Percentiles rank a stretch among this genome's conserved stretches.
Conservation (phyloP, 2,888 invertebrate genomes). For the Euspilapteryx auroguttella region DNA sequence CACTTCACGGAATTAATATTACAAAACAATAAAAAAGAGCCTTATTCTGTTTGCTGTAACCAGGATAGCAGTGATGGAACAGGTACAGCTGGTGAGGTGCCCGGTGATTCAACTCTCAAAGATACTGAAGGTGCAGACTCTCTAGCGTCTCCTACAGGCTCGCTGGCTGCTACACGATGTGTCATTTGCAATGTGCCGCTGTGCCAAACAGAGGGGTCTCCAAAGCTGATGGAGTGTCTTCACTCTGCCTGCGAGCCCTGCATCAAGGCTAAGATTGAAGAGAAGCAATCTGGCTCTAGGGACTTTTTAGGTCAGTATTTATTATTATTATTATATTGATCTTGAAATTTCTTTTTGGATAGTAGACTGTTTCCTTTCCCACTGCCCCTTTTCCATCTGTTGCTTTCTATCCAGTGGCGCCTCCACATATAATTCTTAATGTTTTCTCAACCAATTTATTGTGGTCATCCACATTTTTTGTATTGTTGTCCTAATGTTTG, state of each 20-base stretch:
- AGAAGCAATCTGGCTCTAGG: conserved; percentile 28
- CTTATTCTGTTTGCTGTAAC: no score
- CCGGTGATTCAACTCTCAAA: no score
- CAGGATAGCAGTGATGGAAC: no score
- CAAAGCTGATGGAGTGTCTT: conserved; percentile 85
- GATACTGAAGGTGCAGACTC: conserved; percentile 32
- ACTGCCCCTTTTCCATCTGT: no score
- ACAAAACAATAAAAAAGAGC: no score
- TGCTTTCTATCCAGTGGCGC: no score
- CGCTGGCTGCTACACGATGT: conserved; percentile 45
- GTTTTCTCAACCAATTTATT: not conserved
- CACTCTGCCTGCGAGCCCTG: conserved; percentile 83
- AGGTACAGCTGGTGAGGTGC: no score
- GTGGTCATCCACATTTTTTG: not conserved
- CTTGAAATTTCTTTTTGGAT: no score
- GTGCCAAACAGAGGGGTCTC: conserved; percentile 45
- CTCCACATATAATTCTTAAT: no score
- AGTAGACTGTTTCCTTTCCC: no score
- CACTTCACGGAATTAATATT: no score
- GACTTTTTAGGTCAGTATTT: conserved; percentile 32
- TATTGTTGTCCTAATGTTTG: not conserved
- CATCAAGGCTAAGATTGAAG: conserved; percentile 67
- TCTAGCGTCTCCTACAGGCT: conserved; percentile 29
- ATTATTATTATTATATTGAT: not conserved
- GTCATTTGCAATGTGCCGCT: conserved; percentile 46